Conservation (phyloP, 2,797 vertebrate genomes). For the Paramormyrops hopkinsi region DNA sequence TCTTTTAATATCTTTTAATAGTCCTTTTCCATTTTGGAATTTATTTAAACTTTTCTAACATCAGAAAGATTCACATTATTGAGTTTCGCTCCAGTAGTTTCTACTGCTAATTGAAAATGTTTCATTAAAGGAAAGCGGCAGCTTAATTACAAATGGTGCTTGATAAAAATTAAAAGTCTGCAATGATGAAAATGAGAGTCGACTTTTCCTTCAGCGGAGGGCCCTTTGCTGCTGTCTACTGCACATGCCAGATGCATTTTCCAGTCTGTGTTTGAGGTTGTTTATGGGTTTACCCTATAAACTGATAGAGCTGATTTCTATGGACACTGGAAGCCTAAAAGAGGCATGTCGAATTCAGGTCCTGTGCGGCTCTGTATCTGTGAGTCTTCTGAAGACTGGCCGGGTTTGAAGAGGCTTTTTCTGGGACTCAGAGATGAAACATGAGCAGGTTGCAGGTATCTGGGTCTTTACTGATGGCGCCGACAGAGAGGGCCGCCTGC, state of each 20-base stretch:
- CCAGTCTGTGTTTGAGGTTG: neutral
- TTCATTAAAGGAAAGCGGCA: neutral
- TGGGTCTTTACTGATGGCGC: neutral
- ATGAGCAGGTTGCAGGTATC: neutral
- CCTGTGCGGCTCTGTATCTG: neutral
- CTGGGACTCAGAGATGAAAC: neutral
- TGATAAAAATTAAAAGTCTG: neutral
- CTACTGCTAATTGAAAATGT: neutral
- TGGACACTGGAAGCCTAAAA: neutral
- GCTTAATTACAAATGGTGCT: neutral
- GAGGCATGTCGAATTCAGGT: neutral
- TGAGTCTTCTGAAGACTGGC: neutral
- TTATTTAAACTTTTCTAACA: slow-evolving; percentile 1
- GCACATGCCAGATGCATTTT: neutral
- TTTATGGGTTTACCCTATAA: neutral
- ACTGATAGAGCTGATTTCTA: neutral
- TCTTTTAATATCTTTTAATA: neutral
- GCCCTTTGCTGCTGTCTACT: neutral
- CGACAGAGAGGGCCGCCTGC: neutral
- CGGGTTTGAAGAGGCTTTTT: neutral
- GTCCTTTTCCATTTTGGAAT: neutral
- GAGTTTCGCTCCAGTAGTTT: neutral
- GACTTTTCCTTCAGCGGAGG: neutral
- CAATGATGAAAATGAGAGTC: neutral
- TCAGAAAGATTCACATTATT: neutral